Evolutionary conservation across 1,140 invertebrate species (phyloP).

Genomic region (Zaprionus ornatus): DNA sequence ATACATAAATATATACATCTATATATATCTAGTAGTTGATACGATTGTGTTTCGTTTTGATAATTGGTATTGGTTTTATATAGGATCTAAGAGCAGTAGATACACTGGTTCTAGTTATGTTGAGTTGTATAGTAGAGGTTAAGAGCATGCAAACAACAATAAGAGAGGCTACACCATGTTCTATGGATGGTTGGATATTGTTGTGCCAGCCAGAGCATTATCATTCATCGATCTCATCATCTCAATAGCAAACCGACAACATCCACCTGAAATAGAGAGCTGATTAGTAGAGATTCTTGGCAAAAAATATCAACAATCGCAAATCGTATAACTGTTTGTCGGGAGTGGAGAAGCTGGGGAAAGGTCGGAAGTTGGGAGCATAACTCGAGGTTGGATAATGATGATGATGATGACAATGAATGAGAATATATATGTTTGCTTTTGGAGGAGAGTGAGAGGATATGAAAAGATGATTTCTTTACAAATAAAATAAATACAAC

Average conservation of each 20-base stretch:
- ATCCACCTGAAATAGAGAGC: conserved; percentile 81
- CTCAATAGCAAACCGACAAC: conserved; percentile 51
- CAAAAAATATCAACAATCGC: conserved; percentile 23
- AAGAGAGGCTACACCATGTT: conserved; percentile 73
- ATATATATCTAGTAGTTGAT: conserved; percentile 30
- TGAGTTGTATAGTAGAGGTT: conserved; percentile 63
- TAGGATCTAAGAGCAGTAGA: conserved; percentile 42
- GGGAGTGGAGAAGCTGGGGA: background rate
- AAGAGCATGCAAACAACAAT: conserved; percentile 80
- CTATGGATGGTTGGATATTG: conserved; percentile 39
- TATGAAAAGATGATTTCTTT: conserved; percentile 8
- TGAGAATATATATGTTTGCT: background rate
- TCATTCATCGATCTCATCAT: conserved; percentile 56
- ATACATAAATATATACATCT: conserved; percentile 23
- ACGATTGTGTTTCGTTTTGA: conserved; percentile 1
- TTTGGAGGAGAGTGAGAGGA: background rate
- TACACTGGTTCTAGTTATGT: conserved; percentile 49
- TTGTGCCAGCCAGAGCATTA: conserved; percentile 57
- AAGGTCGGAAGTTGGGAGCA: background rate
- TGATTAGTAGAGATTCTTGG: conserved; percentile 76
- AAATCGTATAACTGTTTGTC: conserved; percentile 2
- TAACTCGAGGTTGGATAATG: background rate
- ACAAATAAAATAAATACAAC: conserved; percentile 73
- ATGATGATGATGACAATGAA: background rate
- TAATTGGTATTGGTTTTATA: conserved; percentile 21